Evolutionary conservation across 2,888 invertebrate genomes (phyloP), one percentile per base, ranked within the genome.

Genomic region (Lasioglossum figueresi): DNA sequence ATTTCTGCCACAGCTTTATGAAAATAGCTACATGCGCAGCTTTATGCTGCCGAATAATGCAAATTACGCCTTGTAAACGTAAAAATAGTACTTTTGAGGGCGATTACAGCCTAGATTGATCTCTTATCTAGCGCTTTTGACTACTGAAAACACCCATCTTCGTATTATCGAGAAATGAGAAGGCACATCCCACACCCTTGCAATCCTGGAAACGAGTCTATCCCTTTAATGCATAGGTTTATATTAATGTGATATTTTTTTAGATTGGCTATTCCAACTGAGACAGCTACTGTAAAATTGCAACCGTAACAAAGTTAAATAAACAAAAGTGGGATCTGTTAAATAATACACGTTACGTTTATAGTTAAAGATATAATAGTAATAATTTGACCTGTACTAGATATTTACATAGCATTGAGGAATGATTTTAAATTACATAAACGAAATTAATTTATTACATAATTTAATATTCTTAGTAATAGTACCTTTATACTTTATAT

Each of bases 351-450:
- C 59, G 59, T 80, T 59, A 74, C 12, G n/a, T 10, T 63, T 84
- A 80, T 52, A 70, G 76, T 76, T 76, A 71, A 72, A 59, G 45
- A 66, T 80, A 34, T 68, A 56, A 80, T 73, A 73, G n/a, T 66
- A 73, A 73, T 84, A 70, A 70, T 80, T 66, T 76, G 66, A 72
- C 48, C 48, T 43, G 27, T 76, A 80, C 43, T 85, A 86, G 52
- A 86, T 89, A 89, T 87, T 79, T 90, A 88, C 85, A 88, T 74
- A 85, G 34, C 52, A 84, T 59, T 68, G 34, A 83, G 90, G 84
- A 88, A 86, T 88, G 90, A 84, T 76, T 88, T 82, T 71, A 84
- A 87, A 78, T 88, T 82, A 88, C 59, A 83, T 84, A 77, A 86
- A 79, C 81, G 72, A 83, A 88, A 88, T 68, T 56, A 81, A 76